Evolutionary conservation across 2,888 invertebrate genomes (phyloP).

Genomic region (Meloe dianella): DNA sequence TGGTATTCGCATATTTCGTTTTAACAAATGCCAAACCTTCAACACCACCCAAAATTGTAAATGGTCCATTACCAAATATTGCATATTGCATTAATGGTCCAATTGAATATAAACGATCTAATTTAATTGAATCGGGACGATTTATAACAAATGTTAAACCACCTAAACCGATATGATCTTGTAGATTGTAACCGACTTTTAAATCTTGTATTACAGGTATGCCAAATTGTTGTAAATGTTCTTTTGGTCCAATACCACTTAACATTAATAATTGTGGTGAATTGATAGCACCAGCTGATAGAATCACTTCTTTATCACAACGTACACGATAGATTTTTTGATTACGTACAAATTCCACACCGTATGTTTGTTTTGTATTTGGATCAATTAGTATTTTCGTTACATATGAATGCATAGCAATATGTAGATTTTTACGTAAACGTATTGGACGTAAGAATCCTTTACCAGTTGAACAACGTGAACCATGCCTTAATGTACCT

Average conservation of each 20-base stretch:
- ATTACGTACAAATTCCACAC: slow-evolving; percentile 80
- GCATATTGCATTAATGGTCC: slow-evolving; percentile 85
- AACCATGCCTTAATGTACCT: slow-evolving; percentile 77
- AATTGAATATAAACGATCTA: slow-evolving; percentile 78
- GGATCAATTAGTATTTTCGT: slow-evolving; percentile 78
- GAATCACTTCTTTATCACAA: slow-evolving; percentile 83
- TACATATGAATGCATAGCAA: slow-evolving; percentile 82
- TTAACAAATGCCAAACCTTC: slow-evolving; percentile 89
- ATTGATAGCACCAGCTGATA: slow-evolving; percentile 91
- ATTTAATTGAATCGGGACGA: slow-evolving; percentile 78
- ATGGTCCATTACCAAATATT: slow-evolving; percentile 80
- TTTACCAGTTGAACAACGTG: slow-evolving; percentile 87
- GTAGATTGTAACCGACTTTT: slow-evolving; percentile 84
- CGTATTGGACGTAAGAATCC: slow-evolving; percentile 84
- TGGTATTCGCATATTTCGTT: slow-evolving; percentile 79
- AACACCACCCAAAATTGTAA: slow-evolving; percentile 81
- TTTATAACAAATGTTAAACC: slow-evolving; percentile 84
- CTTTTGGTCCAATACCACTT: slow-evolving; percentile 83
- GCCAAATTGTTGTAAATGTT: slow-evolving; percentile 72
- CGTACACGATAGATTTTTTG: slow-evolving; percentile 74
- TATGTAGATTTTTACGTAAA: slow-evolving; percentile 80
- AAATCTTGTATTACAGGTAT: slow-evolving; percentile 83
- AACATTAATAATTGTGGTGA: slow-evolving; percentile 94
- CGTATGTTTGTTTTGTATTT: slow-evolving; percentile 76
- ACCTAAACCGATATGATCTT: slow-evolving; percentile 88